These are phyloP conservation scores for Drosophila nasuta DNA, from an alignment of 1,140 invertebrate genomes.

Conservation along the genomic window DNA sequence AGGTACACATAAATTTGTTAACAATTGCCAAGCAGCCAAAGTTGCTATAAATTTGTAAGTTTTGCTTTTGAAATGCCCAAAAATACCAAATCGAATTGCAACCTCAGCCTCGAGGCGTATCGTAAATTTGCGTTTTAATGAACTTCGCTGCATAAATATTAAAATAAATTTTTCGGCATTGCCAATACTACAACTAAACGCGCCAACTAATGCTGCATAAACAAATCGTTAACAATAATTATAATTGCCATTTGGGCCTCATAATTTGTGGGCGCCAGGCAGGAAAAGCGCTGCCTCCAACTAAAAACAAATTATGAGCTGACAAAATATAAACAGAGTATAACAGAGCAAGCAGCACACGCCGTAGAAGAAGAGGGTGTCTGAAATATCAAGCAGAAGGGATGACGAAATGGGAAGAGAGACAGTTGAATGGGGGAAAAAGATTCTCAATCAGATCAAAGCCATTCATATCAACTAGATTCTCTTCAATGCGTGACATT, in stretches of 20 bases:
- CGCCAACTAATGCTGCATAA: constrained; percentile 71
- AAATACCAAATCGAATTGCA: constrained; percentile 50
- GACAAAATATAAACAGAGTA: constrained; percentile 71
- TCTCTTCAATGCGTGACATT: background rate
- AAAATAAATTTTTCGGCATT: constrained; percentile 77
- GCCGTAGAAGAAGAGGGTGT: background rate
- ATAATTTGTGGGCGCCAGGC: constrained; percentile 69
- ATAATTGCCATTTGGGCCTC: constrained; percentile 77
- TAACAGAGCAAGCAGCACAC: constrained; percentile 2
- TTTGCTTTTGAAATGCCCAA: constrained; percentile 46
- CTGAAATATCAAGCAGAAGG: constrained; percentile 3
- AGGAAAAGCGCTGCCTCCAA: constrained; percentile 66
- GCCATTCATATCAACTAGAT: background rate
- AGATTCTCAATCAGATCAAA: background rate
- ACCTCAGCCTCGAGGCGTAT: constrained; percentile 58
- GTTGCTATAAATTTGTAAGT: constrained; percentile 74
- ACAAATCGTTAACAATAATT: constrained; percentile 83
- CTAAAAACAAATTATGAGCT: constrained; percentile 70
- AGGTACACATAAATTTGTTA: constrained; percentile 63
- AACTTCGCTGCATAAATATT: constrained; percentile 80
- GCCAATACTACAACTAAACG: constrained; percentile 62
- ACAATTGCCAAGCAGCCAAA: constrained; percentile 68
- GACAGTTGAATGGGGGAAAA: background rate
- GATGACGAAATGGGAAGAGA: background rate
- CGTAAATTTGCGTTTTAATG: constrained; percentile 78